Conservation (phyloP, 2,888 invertebrate species). For the Scaeva pyrastri region DNA sequence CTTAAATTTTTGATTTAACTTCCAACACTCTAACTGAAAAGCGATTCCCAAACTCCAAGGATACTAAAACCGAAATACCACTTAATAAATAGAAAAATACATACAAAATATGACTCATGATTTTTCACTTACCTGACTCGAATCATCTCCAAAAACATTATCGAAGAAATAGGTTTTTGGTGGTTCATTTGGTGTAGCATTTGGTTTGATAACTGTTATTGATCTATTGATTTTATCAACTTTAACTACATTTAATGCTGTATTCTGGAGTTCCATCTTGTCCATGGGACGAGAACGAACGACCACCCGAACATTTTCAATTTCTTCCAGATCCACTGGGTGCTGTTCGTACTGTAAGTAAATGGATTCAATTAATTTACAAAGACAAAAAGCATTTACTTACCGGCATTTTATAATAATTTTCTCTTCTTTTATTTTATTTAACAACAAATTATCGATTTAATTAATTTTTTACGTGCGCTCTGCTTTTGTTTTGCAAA, state of each 20-base stretch:
- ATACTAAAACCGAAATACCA: too few relatives aligned
- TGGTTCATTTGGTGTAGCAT: conserved; percentile 89
- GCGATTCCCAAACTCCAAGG: too few relatives aligned
- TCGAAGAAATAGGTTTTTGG: conserved; percentile 97
- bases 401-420: conserved; percentile 64
- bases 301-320: conserved; percentile 98
- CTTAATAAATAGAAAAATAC: neutral
- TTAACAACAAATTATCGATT: conserved; percentile 52
- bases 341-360: conserved; percentile 48
- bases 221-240: conserved; percentile 91
- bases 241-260: conserved; percentile 89
- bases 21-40: too few relatives aligned
- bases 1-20: too few relatives aligned
- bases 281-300: conserved; percentile 97
- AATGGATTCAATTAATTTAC: neutral
- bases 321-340: conserved; percentile 85
- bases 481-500: conserved; percentile 54
- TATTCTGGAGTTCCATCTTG: conserved; percentile 91
- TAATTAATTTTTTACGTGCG: conserved; percentile 37
- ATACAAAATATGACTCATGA: conserved; percentile 13
- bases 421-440: neutral
- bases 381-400: neutral
- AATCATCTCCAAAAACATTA: conserved; percentile 94
- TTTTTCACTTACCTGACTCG: conserved; percentile 81
- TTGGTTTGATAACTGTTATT: conserved; percentile 91